Conservation (phyloP, 2,888 invertebrate genomes). For the Andrena minutula region DNA sequence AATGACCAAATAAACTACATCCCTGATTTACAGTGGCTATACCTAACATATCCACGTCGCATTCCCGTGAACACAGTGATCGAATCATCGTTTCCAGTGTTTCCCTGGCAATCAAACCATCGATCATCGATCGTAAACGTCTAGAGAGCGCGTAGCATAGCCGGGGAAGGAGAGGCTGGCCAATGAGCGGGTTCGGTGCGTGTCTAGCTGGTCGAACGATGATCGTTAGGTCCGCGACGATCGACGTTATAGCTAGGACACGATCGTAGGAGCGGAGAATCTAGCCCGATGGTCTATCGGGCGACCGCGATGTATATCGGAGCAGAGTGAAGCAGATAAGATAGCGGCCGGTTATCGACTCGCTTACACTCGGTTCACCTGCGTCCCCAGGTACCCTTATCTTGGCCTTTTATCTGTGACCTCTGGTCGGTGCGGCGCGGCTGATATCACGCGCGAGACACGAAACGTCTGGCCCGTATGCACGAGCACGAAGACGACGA, state of each 20-base stretch:
- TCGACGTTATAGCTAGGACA: slow-evolving; percentile 41
- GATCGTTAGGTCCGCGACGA: slow-evolving; percentile 60
- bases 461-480: slow-evolving; percentile 52
- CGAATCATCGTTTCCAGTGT: slow-evolving; percentile 8
- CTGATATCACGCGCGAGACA: slow-evolving; percentile 67
- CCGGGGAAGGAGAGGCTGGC: background rate
- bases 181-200: slow-evolving; percentile 16
- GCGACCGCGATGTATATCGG: slow-evolving; percentile 70
- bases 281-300: slow-evolving; percentile 70
- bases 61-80: background rate
- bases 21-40: background rate
- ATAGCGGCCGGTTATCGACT: slow-evolving; percentile 81
- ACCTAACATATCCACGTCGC: background rate
- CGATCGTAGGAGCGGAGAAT: slow-evolving; percentile 62
- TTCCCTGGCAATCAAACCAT: slow-evolving; percentile 3
- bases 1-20: background rate
- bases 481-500: slow-evolving; percentile 45
- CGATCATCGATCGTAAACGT: slow-evolving; percentile 51
- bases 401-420: slow-evolving; percentile 82
- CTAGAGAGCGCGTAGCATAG: slow-evolving; percentile 5
- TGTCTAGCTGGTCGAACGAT: slow-evolving; percentile 44
- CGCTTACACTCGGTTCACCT: slow-evolving; percentile 82
- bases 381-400: slow-evolving; percentile 79
- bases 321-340: slow-evolving; percentile 77
- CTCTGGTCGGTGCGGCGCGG: slow-evolving; percentile 79